A percentile compares a stretch with the other conserved stretches of the same genome.
phyloP scores from a whole-genome alignment of 2,888 invertebrate species.

The Acanthoscelides obtectus region DNA sequence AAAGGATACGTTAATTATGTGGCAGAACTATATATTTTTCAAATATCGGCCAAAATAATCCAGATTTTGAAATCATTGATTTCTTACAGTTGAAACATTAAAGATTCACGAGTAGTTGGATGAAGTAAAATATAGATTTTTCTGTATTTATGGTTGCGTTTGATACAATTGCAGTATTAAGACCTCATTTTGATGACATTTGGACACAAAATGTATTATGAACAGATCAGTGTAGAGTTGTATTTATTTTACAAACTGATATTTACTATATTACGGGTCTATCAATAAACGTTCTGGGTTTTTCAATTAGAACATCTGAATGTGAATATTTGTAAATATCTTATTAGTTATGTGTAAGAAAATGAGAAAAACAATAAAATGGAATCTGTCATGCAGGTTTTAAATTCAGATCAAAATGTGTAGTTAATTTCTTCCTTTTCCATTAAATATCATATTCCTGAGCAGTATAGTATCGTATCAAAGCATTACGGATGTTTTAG shows the following conservation, averaged over 20 bases:
- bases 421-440: not conserved
- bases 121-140: not conserved
- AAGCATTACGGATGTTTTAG: too few relatives aligned
- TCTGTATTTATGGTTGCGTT: not conserved
- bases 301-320: constrained; percentile 43
- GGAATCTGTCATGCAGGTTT: constrained; percentile 45
- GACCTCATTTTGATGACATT: not conserved
- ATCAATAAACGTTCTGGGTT: constrained; percentile 36
- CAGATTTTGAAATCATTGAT: too few relatives aligned
- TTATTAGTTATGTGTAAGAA: constrained; percentile 48
- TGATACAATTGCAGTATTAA: not conserved
- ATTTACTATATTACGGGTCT: constrained; percentile 45
- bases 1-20: too few relatives aligned
- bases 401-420: constrained; percentile 18
- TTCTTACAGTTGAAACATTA: too few relatives aligned
- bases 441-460: too few relatives aligned
- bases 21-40: too few relatives aligned
- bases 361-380: constrained; percentile 36
- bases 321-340: constrained; percentile 49
- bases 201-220: not conserved
- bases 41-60: too few relatives aligned
- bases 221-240: not conserved
- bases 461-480: too few relatives aligned
- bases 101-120: too few relatives aligned
- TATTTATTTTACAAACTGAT: constrained; percentile 31